These are phyloP conservation scores for Polyommatus icarus DNA, from an alignment of 2,888 invertebrate species.

Conservation along the genomic window DNA sequence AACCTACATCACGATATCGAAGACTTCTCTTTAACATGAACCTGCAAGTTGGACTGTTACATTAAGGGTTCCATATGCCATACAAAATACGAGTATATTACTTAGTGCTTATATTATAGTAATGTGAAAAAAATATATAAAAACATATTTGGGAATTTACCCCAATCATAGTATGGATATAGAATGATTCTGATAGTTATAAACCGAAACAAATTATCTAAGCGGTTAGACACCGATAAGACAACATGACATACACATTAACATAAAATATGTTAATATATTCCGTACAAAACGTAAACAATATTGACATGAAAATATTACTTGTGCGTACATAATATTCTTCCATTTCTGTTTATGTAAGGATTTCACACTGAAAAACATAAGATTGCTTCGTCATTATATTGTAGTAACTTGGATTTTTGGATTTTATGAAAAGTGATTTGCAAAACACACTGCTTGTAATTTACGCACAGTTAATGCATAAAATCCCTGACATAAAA, in stretches of 20 bases:
- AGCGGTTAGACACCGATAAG: not conserved
- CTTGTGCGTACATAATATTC: not conserved
- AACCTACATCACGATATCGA: too few species aligned
- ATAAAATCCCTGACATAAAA: not conserved
- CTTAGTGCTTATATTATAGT: too few species aligned
- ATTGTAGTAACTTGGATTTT: not conserved
- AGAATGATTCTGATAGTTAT: not conserved
- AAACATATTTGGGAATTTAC: too few species aligned
- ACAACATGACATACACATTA: constrained; percentile 11
- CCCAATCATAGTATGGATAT: too few species aligned
- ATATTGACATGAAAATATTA: constrained; percentile 32
- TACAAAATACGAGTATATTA: too few species aligned
- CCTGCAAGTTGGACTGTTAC: too few species aligned
- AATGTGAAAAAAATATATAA: too few species aligned
- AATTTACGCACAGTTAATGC: not conserved
- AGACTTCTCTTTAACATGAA: too few species aligned
- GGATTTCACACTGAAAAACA: not conserved
- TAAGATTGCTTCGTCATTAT: too few species aligned
- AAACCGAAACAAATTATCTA: constrained; percentile 13
- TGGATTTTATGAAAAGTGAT: not conserved
- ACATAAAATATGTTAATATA: constrained; percentile 30
- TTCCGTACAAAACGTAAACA: constrained; percentile 28
- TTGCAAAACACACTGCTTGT: not conserved
- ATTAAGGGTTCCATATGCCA: too few species aligned
- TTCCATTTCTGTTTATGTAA: not conserved